Evolutionary conservation across 2,888 invertebrate genomes (phyloP), one percentile per base, ranked within the genome.

Genomic region (Hypercompe scribonia): DNA sequence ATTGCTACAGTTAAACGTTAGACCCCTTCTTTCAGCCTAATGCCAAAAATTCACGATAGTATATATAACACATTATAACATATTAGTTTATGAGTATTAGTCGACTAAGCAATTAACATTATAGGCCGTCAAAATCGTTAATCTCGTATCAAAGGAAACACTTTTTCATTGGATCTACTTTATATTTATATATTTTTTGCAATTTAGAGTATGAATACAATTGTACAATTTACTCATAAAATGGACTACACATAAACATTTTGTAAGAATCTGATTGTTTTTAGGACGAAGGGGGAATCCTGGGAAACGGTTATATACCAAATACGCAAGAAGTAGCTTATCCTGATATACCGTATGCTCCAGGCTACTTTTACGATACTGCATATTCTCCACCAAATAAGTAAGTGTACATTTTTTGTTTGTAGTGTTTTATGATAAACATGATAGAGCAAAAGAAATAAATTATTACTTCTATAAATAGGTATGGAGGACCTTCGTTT

Each of bases 261-360:
- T 50, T n/a, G 28, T 13, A 58, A 58, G 1, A 61, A 46, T 34
- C 3, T 61, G n/a, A n/a, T 42, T 39, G n/a, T 13, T 71, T 80
- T 69, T 66, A 78, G 95, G 94, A 93, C 69, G 91, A 91, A n/a
- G 70, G 87, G 5, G 87, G 86, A 18, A 84, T 89, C 42, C 88
- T 91, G 61, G 89, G 85, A 18, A 93, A 93, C 77, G 91, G 88
- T 2, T 94, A 89, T 65, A 82, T 89, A 0, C 87, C 90, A 5
- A 86, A 81, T 4, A 89, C 91, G 2, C 84, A 87, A 11, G 95
- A 95, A 77, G 89, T 95, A 0, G 88, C 90, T 0, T 95, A 94
- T 69, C 94, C 95, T 36, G 94, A 95, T 78, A 84, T 95, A 28
- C 91, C 92, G 0, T 95, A 95, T 73, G 95, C 95, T 0, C 95